Conservation (phyloP, 2,113 vertebrate species). For the Bos taurus region ARS-UCD2.0 NC_037343.1:74172001-74172500, state of each 20-base stretch:
- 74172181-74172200: not conserved
- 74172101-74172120: not conserved
- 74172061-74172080: not conserved
- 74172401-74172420: not conserved
- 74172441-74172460: not conserved
- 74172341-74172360: not conserved
- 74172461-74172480: not conserved
- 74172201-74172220: conserved; percentile 12
- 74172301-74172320: conserved; percentile 11
- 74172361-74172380: not conserved
- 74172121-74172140: not conserved
- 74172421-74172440: not conserved
- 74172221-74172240: not conserved
- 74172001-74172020: not conserved
- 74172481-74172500: not conserved
- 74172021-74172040: not conserved
- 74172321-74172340: not conserved
- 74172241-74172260: not conserved
- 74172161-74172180: not conserved
- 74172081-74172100: not conserved
- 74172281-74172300: not conserved
- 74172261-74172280: not conserved
- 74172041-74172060: not conserved
- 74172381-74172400: not conserved
- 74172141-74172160: not conserved